Evolutionary conservation across 1,140 invertebrate species (phyloP).

Genomic region (Frieseomelitta varia): DNA sequence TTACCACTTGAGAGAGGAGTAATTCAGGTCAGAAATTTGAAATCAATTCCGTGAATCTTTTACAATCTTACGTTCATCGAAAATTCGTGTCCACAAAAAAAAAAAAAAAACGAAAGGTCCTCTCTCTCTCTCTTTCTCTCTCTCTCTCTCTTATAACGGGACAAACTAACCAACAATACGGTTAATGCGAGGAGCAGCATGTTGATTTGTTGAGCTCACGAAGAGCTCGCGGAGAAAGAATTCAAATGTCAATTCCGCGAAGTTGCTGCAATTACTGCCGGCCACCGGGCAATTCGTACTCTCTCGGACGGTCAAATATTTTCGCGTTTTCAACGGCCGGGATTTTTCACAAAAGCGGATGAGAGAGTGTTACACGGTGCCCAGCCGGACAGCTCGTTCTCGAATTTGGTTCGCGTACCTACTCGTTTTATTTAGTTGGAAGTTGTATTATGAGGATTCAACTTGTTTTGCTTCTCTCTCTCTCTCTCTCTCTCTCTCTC

Average conservation of each 20-base stretch:
- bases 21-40: too few species aligned
- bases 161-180: not conserved
- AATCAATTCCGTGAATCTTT: not conserved
- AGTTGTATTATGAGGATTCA: constrained; percentile 4
- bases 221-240: not conserved
- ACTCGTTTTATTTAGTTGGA: constrained; percentile 14
- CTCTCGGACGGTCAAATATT: not conserved
- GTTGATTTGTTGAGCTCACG: not conserved
- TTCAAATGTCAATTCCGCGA: constrained; percentile 12
- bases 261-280: not conserved
- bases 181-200: not conserved
- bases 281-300: not conserved
- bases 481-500: not conserved
- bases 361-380: not conserved
- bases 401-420: not conserved
- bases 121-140: not conserved
- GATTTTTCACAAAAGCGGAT: constrained; percentile 10
- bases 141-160: not conserved
- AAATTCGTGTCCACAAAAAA: not conserved
- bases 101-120: too few species aligned
- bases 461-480: not conserved
- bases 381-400: not conserved
- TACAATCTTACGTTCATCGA: not conserved
- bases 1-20: too few species aligned
- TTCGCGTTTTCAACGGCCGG: not conserved